phyloP scores from a whole-genome alignment of 2,797 vertebrate species.

The Aselliscus stoliczkanus region DNA sequence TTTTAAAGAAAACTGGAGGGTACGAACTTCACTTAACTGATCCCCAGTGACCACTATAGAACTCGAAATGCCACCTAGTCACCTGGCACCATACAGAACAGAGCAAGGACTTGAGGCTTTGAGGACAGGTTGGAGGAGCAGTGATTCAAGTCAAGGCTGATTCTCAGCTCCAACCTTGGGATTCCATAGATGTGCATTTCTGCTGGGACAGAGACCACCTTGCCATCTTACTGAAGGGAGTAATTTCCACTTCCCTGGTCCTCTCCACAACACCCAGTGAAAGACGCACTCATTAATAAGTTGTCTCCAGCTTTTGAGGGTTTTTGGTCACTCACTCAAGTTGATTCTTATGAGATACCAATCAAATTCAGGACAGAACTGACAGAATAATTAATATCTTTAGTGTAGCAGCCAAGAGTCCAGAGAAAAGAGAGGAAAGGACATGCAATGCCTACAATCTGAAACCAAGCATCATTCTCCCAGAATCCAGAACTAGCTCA shows the following conservation, averaged over 20 bases:
- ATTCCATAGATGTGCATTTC: neutral
- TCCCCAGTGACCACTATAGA: neutral
- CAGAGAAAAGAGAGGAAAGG: conserved; percentile 26
- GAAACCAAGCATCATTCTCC: neutral
- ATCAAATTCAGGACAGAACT: conserved; percentile 52
- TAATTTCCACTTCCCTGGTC: neutral
- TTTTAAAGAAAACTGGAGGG: neutral
- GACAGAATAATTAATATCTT: conserved; percentile 41
- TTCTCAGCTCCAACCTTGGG: conserved; percentile 37
- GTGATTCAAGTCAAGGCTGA: neutral
- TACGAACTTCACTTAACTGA: neutral
- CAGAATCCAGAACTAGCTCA: neutral
- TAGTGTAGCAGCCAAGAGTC: conserved; percentile 28
- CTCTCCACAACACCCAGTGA: conserved; percentile 53
- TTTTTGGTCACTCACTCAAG: conserved; percentile 23
- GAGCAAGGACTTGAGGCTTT: neutral
- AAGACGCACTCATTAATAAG: conserved; percentile 58
- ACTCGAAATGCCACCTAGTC: neutral
- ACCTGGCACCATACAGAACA: neutral
- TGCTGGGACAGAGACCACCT: neutral
- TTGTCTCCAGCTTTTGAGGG: conserved; percentile 8
- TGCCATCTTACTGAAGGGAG: neutral
- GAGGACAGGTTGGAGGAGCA: neutral
- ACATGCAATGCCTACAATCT: neutral
- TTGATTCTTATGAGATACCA: conserved; percentile 40